Evolutionary conservation across 2,113 vertebrate genomes (phyloP).

Genomic region (Semnornis frantzii): DNA sequence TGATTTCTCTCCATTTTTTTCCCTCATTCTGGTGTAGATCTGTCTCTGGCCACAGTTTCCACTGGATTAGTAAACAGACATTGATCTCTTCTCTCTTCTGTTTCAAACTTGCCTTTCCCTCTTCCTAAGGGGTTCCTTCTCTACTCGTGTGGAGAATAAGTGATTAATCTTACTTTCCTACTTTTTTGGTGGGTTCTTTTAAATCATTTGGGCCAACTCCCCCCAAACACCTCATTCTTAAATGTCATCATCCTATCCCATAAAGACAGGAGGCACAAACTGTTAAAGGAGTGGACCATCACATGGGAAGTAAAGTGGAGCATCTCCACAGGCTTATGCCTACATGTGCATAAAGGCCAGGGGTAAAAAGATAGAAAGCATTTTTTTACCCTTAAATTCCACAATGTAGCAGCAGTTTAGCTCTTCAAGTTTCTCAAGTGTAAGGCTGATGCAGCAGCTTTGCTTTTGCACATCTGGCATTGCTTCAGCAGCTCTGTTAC

Average conservation of each 20-base stretch:
- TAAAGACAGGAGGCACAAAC: neutral
- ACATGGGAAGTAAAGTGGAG: neutral
- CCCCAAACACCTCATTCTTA: neutral
- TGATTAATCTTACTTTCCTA: rapidly evolving
- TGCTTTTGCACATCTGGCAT: neutral
- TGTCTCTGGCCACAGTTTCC: too few relatives aligned
- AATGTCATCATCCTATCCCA: neutral
- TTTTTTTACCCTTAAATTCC: too few relatives aligned
- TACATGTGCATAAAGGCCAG: neutral
- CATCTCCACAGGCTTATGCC: neutral
- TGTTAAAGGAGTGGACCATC: neutral
- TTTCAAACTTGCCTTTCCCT: too few relatives aligned
- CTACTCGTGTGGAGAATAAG: neutral
- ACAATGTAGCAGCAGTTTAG: too few relatives aligned
- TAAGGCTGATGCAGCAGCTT: neutral
- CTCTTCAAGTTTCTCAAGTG: neutral
- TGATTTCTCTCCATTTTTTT: neutral
- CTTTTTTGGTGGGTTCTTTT: too few relatives aligned
- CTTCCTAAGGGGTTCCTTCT: too few relatives aligned
- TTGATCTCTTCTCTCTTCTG: too few relatives aligned
- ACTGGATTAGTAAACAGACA: too few relatives aligned
- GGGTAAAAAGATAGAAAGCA: neutral
- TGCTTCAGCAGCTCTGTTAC: neutral
- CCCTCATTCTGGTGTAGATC: neutral
- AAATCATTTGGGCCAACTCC: too few relatives aligned